These are phyloP conservation scores for Perizoma affinitatum DNA, from an alignment of 2,888 invertebrate species.

Conservation along the genomic window DNA sequence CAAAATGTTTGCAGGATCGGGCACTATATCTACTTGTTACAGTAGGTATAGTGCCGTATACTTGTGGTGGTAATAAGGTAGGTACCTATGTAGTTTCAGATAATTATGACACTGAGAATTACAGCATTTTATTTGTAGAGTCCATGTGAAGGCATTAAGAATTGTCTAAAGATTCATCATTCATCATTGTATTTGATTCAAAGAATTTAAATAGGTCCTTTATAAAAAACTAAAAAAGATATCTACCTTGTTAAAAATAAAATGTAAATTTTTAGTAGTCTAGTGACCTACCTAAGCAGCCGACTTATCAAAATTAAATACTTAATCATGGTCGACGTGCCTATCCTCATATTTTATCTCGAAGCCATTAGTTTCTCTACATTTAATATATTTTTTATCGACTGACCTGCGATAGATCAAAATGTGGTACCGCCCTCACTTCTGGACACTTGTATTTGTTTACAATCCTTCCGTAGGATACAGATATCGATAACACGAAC, in stretches of 20 bases:
- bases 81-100: too few relatives aligned
- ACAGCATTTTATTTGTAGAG: too few relatives aligned
- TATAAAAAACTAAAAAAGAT: background rate
- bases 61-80: too few relatives aligned
- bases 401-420: slow-evolving; percentile 88
- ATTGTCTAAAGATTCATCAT: too few relatives aligned
- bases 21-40: too few relatives aligned
- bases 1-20: too few relatives aligned
- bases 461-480: slow-evolving; percentile 61
- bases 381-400: slow-evolving; percentile 26
- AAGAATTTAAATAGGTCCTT: too few relatives aligned
- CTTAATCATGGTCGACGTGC: slow-evolving; percentile 22
- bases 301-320: slow-evolving; percentile 18
- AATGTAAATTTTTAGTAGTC: slow-evolving; percentile 18
- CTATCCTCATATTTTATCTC: slow-evolving; percentile 23
- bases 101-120: too few relatives aligned
- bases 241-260: slow-evolving; percentile 9
- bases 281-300: slow-evolving; percentile 15
- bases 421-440: slow-evolving; percentile 91
- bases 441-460: slow-evolving; percentile 90
- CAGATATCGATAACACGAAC: slow-evolving; percentile 43
- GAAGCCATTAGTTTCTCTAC: slow-evolving; percentile 20
- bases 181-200: too few relatives aligned
- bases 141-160: too few relatives aligned
- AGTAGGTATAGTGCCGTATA: too few relatives aligned